Evolutionary conservation across 2,888 invertebrate genomes (phyloP), one percentile per base, ranked within the genome.

Genomic region (Thalpophila matura): DNA sequence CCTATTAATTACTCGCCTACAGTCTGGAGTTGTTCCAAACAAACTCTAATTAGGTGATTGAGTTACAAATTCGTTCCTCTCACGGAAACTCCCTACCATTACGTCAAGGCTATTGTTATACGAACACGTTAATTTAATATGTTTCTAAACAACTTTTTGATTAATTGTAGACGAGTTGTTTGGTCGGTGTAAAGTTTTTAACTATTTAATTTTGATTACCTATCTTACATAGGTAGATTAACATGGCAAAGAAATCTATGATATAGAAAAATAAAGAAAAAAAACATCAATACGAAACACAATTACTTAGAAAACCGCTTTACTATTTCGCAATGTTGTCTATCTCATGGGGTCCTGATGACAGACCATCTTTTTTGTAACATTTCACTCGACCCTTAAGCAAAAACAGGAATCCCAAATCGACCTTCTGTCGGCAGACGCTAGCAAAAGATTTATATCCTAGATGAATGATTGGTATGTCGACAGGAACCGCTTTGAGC

Each of bases 31-130:
- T 87, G 85, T 86, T 86, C 71, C 79, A 79, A 87, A 91, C 90
- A 91, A 90, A 86, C 80, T 87, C 86, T 89, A 90, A 92, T 92
- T 90, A 89, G 87, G 81, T 86, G 87, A 91, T 91, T 89, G 87
- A 89, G 90, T 91, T 92, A 90, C 89, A 88, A 91, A 89, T 87
- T 91, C 82, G 84, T 84, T 86, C 69, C 65, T 77, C 77, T 85
- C 73, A 74, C 74, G 75, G 60, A 81, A 85, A 84, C 67, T 81
- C 81, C 60, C 70, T 74, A 75, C 77, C 77, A 80, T 85, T 83
- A 81, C 79, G 80, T 79, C 74, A 83, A 84, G 78, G 79, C 83
- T 86, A 82, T 87, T 86, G 83, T 85, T 77, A 79, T 51, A 60
- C 58, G 56, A 72, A 58, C 72, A 71, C 60, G 46, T 74, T 80